Evolutionary conservation across 2,797 vertebrate genomes (phyloP).

Genomic region (Gallinago solitaria): DNA sequence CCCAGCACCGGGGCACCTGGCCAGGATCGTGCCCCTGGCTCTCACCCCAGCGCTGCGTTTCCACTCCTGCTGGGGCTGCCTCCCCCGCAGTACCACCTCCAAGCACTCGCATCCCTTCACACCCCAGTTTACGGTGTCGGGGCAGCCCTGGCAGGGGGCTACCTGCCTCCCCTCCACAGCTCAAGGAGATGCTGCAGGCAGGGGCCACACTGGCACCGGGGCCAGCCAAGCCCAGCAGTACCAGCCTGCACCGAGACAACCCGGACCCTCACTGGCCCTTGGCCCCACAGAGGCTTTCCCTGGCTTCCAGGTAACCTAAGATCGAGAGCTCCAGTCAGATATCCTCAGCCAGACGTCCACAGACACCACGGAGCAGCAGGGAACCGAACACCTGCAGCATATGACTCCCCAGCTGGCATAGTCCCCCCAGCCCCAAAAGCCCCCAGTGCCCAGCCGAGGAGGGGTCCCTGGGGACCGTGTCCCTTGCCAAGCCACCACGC

Average conservation of each 20-base stretch:
- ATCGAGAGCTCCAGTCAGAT: not conserved
- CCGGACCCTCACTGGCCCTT: not conserved
- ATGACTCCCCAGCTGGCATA: not conserved
- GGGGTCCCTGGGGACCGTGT: not conserved
- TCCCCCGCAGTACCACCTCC: accelerated
- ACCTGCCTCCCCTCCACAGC: not conserved
- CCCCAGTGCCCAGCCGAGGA: not conserved
- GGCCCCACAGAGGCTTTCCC: not conserved
- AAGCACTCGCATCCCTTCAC: not conserved
- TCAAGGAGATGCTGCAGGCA: not conserved
- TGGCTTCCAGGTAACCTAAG: not conserved
- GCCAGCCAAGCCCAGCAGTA: not conserved
- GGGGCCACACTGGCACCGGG: not conserved
- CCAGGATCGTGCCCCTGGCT: not conserved
- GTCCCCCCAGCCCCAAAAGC: not conserved
- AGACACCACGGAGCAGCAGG: not conserved
- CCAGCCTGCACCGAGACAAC: not conserved
- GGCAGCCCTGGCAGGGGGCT: not conserved
- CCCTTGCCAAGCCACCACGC: accelerated
- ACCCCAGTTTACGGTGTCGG: accelerated
- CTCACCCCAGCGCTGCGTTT: accelerated
- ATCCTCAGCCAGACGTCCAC: not conserved
- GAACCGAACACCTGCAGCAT: not conserved
- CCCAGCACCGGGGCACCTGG: accelerated
- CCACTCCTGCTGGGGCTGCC: not conserved